Evolutionary conservation across 2,797 vertebrate genomes (phyloP).

Genomic region (Masticophis lateralis): DNA sequence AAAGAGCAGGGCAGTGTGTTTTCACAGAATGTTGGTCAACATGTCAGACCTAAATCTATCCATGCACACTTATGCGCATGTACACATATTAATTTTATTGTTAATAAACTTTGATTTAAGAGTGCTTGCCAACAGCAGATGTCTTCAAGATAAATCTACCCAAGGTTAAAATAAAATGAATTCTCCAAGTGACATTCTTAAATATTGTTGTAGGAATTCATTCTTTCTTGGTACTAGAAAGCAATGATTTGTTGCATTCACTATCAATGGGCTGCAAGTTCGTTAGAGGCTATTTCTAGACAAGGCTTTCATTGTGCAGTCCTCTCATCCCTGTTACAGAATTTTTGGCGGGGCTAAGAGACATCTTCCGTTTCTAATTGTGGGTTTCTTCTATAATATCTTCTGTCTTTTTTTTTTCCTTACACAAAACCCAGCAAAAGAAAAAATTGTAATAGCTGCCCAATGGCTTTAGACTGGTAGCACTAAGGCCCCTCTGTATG

Average conservation of each 20-base stretch:
- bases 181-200: background rate
- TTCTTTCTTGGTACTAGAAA: background rate
- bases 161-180: background rate
- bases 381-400: background rate
- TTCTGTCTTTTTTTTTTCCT: background rate
- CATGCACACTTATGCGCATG: background rate
- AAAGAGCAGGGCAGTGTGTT: background rate
- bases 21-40: background rate
- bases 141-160: background rate
- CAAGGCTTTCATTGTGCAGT: background rate
- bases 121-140: background rate
- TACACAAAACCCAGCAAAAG: background rate
- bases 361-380: background rate
- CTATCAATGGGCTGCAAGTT: background rate
- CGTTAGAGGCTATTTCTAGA: background rate
- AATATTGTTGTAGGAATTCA: background rate
- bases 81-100: background rate
- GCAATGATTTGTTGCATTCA: background rate
- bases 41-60: background rate
- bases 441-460: background rate
- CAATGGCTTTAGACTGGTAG: background rate
- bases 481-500: background rate
- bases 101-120: background rate
- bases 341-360: background rate
- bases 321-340: background rate